Evolutionary conservation across 2,888 invertebrate species (phyloP), one percentile per base, ranked within the genome.

Genomic region (Empis stercorea): DNA sequence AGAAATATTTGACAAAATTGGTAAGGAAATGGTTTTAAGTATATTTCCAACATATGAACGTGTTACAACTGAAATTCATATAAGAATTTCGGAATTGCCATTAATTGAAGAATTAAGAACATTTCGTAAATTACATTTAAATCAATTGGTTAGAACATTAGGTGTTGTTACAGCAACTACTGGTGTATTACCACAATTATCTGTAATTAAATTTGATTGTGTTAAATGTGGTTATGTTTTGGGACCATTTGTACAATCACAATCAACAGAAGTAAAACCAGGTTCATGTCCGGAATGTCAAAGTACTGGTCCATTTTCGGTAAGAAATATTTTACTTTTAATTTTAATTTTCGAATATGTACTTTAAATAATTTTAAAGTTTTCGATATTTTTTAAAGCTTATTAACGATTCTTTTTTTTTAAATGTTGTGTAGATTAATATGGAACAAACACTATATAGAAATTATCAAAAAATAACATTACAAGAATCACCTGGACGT

Each of bases 371-470:
- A 27, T 39, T n/a, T 37, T 14, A 20, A 17, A 23, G 20, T 40
- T 15, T 30, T 20, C 32, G 44, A 15, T 23, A 13, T 36, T 9
- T 15, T 39, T 5, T 14, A 14, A 6, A 16, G 3, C 11, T n/a
- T 23, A 30, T 45, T 34, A n/a, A n/a, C 7, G 13, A n/a, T 34
- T 34, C 4, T 5, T 13, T 13, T 5, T 34, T 2, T n/a, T 2
- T n/a, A n/a, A 52, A 39, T 48, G 30, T 27, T 51, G 61, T 66
- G 3, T 70, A 93, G 82, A 85, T 99, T 23, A 99, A 99, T 66
- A 96, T 97, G 92, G 97, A 97, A 64, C 85, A 96, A 83, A 99
- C 99, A 0, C 70, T 99, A 7, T 99, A 97, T 68, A 82, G 96
- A 45, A 99, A 99, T 72, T 99, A 97, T 64, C 99, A 99, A 70